Evolutionary conservation across 1,140 invertebrate genomes (phyloP), one percentile per base, ranked within the genome.

Genomic region (Pygmarrhopalites habei): DNA sequence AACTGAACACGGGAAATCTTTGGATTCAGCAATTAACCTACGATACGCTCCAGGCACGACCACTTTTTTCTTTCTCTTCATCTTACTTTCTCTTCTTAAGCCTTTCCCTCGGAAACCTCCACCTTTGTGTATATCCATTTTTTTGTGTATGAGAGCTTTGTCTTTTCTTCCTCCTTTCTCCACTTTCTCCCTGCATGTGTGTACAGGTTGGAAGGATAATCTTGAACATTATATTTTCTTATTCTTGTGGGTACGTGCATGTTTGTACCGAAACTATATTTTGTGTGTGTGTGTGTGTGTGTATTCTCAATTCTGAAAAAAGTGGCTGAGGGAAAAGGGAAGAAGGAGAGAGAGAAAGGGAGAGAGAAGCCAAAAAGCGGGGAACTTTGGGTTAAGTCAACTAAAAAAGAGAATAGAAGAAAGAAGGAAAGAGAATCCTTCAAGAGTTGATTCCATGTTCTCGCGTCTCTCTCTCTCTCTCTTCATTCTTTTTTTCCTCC

Each of bases 11-110:
- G 69, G 69, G 56, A 71, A 68, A 61, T 65, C 65, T 55, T 32
- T 68, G 44, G 64, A 67, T 55, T 65, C 66, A 15, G 57, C 65
- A 67, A 71, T 67, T 60, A 67, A 62, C 56, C 58, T 71, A n/a
- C 63, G 61, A 43, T 67, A 67, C 60, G 66, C 63, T 60, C 65
- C 63, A 67, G 65, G 65, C 62, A 71, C 28, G 68, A 53, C 26
- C 30, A 12, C 26, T 47, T 62, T 39, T 12, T 52, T 7, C 2
- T 25, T 12, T 52, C 4, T 15, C 26, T 52, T 17, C 15, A 7
- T 3, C 19, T 26, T 52, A 7, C 7, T 47, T 14, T 39, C 35
- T n/a, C 23, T 60, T 39, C 41, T 41, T 51, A 25, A 44, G 10
- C 25, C 30, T 49, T 51, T 59, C 58, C 41, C 58, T 15, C n/a